Conservation (phyloP, 2,888 invertebrate species). For the Galerucella nymphaeae region DNA sequence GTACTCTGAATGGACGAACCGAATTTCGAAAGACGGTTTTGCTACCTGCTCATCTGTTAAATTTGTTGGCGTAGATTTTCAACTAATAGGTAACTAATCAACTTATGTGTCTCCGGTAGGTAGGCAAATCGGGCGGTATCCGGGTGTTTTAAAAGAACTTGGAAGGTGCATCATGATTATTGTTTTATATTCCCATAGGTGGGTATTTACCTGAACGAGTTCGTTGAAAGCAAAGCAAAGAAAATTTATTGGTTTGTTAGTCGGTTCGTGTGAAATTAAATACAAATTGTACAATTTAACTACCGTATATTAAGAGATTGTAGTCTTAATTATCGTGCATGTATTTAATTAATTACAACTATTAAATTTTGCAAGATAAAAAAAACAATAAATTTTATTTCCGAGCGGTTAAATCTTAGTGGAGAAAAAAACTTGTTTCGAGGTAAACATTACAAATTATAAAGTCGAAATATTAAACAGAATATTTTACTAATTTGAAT, state of each 20-base stretch:
- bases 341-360: too few relatives aligned
- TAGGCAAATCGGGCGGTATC: constrained; percentile 28
- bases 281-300: not conserved
- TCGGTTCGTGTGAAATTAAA: not conserved
- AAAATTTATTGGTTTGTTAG: not conserved
- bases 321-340: too few relatives aligned
- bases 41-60: constrained; percentile 26
- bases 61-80: constrained; percentile 30
- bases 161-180: constrained; percentile 9
- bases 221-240: not conserved
- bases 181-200: constrained; percentile 18
- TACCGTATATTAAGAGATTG: not conserved
- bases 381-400: too few relatives aligned
- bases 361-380: too few relatives aligned
- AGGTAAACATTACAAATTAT: too few relatives aligned
- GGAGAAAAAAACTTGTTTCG: too few relatives aligned
- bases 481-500: too few relatives aligned
- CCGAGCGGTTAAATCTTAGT: too few relatives aligned
- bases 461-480: too few relatives aligned
- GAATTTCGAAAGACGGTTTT: not conserved
- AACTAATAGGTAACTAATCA: constrained; percentile 39
- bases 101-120: constrained; percentile 31
- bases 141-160: constrained; percentile 14
- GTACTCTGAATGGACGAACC: not conserved
- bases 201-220: not conserved